Base-by-base conservation (phyloP, 2,113 vertebrate species). In the Sinocyclocheilus anshuiensis region DNA sequence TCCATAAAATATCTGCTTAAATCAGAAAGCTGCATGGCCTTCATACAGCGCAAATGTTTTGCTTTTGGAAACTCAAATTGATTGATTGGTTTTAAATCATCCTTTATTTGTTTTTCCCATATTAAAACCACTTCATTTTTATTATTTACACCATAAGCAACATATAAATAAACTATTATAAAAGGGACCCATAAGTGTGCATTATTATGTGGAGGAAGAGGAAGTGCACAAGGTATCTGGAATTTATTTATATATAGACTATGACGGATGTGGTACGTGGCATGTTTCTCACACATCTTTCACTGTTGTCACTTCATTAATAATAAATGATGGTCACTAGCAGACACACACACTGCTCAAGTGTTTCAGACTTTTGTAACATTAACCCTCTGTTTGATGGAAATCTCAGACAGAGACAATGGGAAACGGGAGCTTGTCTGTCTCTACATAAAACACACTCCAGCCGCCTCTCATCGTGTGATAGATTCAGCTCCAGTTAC, bases 131-230 rank as follows among this genome's bases (percentile, higher is more conserved):
- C 33, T 82, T 39, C 11, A 24, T 24, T 75, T 75, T 75, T 48
- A 24, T 75, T 48, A 22, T 48, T 45, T 75, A 75, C 13, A 48
- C 72, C 72, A 15, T 76, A 50, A 45, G n/a, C 1, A 48, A 8
- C 2, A 15, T 42, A 26, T 24, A 76, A 48, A 76, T 26, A 48
- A 57, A 29, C 61, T 24, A 33, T 57, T 48, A 59, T 24, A 74
- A 76, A 29, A 72, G 1, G 22, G 24, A 29, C 20, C 39, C 77
- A 42, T 45, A 29, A 69, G 90, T 87, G 29, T 76, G 74, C 83
- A 81, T 86, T 93, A 92, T 91, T 88, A 90, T 90, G 90, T 90
- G 89, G 87, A 91, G 87, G 45, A 83, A 36, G 18, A 55, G 29
- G 33, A 84, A 74, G 67, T 57, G 7, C 65, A 57, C 33, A 24